phyloP scores from a whole-genome alignment of 92 coral and sea anemone species.

The Umimayanthus chanpuru region DNA sequence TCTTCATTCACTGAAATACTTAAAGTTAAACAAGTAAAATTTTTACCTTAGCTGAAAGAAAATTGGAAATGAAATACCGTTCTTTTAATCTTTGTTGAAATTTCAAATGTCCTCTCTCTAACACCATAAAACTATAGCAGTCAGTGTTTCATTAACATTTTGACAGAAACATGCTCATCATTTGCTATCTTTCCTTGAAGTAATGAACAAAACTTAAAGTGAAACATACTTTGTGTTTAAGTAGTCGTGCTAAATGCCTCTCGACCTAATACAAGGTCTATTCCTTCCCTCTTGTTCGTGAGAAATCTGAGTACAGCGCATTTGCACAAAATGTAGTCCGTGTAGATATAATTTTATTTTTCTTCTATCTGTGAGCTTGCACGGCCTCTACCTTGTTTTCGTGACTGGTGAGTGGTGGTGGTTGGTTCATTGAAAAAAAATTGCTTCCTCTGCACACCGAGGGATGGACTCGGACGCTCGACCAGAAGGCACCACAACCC shows the following conservation, averaged over 20 bases:
- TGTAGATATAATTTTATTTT: background rate
- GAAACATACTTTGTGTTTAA: constrained; percentile 8
- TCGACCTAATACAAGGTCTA: background rate
- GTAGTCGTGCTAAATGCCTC: background rate
- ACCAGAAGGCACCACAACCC: constrained; percentile 35
- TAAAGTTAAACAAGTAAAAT: background rate
- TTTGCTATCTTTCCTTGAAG: background rate
- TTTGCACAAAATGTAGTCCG: background rate
- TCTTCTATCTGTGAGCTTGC: background rate
- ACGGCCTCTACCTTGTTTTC: background rate
- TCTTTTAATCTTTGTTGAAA: background rate
- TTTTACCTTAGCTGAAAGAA: background rate
- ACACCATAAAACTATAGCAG: background rate
- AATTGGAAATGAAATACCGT: background rate
- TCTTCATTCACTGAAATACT: background rate
- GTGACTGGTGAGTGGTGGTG: constrained; percentile 22
- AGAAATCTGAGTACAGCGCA: background rate
- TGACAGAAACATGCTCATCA: background rate
- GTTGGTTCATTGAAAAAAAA: constrained; percentile 5
- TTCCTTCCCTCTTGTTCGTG: background rate
- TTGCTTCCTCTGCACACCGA: constrained; percentile 13
- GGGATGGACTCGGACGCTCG: constrained; percentile 32
- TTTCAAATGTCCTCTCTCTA: background rate
- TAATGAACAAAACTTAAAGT: constrained; percentile 24
- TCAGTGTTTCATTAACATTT: constrained; percentile 22